phyloP scores from a whole-genome alignment of 2,113 vertebrate species.

The Eclectus roratus region DNA sequence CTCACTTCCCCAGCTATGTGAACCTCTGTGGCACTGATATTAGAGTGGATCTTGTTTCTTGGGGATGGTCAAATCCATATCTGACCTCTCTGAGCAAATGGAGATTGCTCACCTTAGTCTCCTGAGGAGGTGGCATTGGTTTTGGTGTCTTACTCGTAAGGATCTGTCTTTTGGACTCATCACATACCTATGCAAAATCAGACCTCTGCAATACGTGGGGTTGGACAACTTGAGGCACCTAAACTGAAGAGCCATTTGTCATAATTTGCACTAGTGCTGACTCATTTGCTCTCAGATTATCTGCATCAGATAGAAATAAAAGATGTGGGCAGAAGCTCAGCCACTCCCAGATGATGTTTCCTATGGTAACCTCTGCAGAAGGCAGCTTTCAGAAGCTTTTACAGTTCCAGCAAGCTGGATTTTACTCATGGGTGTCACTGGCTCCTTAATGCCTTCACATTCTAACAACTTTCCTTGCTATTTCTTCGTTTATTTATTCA shows the following conservation, averaged over 20 bases:
- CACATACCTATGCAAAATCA: not conserved
- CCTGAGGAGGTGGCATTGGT: fast-evolving
- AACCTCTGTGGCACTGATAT: not conserved
- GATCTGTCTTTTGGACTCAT: not conserved
- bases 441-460: not conserved
- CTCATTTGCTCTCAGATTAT: not conserved
- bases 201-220: not conserved
- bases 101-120: not conserved
- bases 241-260: not conserved
- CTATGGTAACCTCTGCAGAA: not conserved
- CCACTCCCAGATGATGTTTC: not conserved
- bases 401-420: not conserved
- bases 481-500: not conserved
- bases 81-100: fast-evolving
- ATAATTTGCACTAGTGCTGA: not conserved
- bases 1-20: not conserved
- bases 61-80: not conserved
- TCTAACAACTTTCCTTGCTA: not conserved
- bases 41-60: not conserved
- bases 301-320: not conserved
- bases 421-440: not conserved
- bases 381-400: not conserved
- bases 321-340: not conserved
- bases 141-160: not conserved
- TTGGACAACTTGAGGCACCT: not conserved